These are phyloP conservation scores for Carterocephalus palaemon DNA, from an alignment of 2,888 invertebrate species.

Conservation along the genomic window DNA sequence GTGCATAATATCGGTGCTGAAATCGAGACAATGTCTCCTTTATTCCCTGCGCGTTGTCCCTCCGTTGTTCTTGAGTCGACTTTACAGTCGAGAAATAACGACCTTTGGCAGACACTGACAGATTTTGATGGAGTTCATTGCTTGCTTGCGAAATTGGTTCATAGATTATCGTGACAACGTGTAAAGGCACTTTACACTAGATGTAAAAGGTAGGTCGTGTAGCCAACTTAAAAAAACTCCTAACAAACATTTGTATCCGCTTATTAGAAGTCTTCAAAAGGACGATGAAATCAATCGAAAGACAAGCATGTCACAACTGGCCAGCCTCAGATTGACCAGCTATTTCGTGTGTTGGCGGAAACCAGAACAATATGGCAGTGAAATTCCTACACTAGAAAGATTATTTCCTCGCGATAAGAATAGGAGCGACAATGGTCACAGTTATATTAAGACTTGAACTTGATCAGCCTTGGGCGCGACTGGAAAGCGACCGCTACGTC, in stretches of 20 bases:
- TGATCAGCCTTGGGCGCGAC: constrained; percentile 23
- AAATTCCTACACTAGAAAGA: not conserved
- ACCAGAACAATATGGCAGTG: no score
- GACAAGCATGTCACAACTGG: no score
- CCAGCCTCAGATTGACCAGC: no score
- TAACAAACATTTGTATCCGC: no score
- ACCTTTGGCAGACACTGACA: constrained; percentile 17
- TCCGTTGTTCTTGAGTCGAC: constrained; percentile 19
- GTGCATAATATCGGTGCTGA: constrained; percentile 62
- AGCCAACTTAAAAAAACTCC: no score
- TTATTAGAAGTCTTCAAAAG: no score
- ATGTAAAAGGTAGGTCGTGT: no score
- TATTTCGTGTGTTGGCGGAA: no score
- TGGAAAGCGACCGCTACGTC: no score
- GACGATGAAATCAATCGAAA: no score
- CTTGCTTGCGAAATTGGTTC: not conserved
- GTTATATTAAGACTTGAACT: constrained; percentile 25
- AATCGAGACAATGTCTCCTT: constrained; percentile 40
- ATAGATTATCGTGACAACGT: no score
- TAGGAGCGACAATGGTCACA: constrained; percentile 18
- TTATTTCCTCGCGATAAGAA: constrained; percentile 18
- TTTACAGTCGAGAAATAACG: constrained; percentile 16
- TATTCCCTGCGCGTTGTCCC: constrained; percentile 23
- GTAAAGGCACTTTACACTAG: no score
- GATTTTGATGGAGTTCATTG: constrained; percentile 10